Base-by-base conservation (phyloP, 2,113 vertebrate genomes). In the Sialia sialis region DNA sequence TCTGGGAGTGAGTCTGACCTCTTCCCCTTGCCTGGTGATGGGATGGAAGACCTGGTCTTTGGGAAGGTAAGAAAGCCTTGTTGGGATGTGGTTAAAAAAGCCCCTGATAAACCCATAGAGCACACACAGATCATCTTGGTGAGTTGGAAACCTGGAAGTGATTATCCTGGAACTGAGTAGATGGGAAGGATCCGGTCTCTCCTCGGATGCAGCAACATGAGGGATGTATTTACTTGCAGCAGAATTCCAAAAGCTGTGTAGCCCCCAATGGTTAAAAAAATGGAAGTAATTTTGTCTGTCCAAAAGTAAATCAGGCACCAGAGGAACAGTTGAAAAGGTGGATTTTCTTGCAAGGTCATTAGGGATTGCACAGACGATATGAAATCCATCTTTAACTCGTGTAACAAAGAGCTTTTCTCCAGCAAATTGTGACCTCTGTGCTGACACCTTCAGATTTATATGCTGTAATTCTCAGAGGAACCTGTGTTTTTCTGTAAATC, bases 1-100 rank as follows among this genome's bases (percentile, higher is more conserved):
- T 97, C 97, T 0, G 97, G 96, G 55, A 98, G 97, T 2, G 97
- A 98, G 46, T 92, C 97, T 22, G 97, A 98, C 77, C 93, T 98
- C 88, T 98, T 98, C 43, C 95, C 96, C 26, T 91, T 98, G 27
- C 30, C 97, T 80, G 74, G 89, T 41, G 97, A 98, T 87, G 97
- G 97, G 20, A 95, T 97, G 96, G 97, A 97, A 72, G 98, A 98
- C 77, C 90, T 98, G 56, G 87, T 97, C 80, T 98, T 98, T 88
- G 93, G 97, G 90, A 98, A 98, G 98, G 98, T 98, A 97, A 84
- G 90, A 67, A 78, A 51, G 10, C 38, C 30, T 83, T 36, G 10
- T 2, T 84, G 76, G 49, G 32, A 34, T 80, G 30, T 8, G 43
- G 44, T 55, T 80, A 17, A 81, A 85, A 87, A 79, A 59, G 11